A percentile compares a stretch with the other conserved stretches of the same genome.
Conservation (phyloP, 2,797 vertebrate species). For the Sebastes cheni region DNA sequence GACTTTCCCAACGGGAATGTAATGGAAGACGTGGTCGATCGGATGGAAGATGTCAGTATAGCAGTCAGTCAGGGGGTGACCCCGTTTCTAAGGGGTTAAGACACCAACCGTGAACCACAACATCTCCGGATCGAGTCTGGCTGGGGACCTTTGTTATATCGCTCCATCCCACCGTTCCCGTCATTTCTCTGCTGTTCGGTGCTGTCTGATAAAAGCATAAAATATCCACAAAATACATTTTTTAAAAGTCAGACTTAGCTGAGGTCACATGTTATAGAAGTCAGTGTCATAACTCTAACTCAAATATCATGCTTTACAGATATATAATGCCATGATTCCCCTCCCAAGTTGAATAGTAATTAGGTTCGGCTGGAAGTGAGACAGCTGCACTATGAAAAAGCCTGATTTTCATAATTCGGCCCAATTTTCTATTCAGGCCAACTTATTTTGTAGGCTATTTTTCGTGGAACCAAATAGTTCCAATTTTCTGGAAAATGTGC, state of each 20-base stretch:
- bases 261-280: not conserved
- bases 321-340: not conserved
- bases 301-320: too few relatives aligned
- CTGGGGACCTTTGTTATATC: not conserved
- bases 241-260: not conserved
- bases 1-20: not conserved
- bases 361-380: not conserved
- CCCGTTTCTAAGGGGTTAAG: not conserved
- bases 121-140: not conserved
- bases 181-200: not conserved
- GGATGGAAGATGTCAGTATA: not conserved
- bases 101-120: not conserved
- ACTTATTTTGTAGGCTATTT: not conserved
- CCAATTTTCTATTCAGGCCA: slow-evolving; percentile 1
- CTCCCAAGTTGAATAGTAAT: not conserved
- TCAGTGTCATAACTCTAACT: not conserved
- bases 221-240: not conserved
- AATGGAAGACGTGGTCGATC: not conserved
- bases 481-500: not conserved
- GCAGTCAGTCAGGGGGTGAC: not conserved
- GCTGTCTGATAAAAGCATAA: not conserved
- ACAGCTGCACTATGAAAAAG: not conserved
- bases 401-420: not conserved
- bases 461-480: not conserved
- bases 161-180: not conserved